Percentiles rank a stretch among this genome's conserved stretches.
Evolutionary conservation across 2,113 vertebrate genomes (phyloP).

Genomic region (Salvelinus alpinus): DNA sequence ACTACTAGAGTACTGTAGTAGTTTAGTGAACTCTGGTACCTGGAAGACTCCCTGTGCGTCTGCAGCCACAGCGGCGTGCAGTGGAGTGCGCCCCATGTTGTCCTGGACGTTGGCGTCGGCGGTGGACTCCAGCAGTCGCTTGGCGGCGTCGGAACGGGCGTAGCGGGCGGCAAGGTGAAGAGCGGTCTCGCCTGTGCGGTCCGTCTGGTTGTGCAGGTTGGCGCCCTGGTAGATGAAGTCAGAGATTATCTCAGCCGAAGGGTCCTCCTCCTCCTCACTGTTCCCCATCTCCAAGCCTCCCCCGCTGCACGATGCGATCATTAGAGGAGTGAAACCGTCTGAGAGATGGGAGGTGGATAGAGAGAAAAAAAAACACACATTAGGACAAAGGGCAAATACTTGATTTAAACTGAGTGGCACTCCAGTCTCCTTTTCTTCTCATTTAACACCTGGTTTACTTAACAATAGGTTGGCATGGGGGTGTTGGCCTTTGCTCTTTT

Average conservation of each 20-base stretch:
- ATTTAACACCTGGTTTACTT: too few relatives aligned
- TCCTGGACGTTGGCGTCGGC: constrained; percentile 96
- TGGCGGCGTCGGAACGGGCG: constrained; percentile 93
- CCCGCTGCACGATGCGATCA: constrained; percentile 98
- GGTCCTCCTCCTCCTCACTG: constrained; percentile 94
- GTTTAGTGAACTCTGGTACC: constrained; percentile 65
- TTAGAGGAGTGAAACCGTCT: constrained; percentile 98
- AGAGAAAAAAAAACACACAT: neutral
- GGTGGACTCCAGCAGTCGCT: constrained; percentile 94
- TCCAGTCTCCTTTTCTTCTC: too few relatives aligned
- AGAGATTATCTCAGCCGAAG: constrained; percentile 88
- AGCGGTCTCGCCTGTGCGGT: constrained; percentile 94
- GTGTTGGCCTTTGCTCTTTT: too few relatives aligned
- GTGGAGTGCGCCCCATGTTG: constrained; percentile 95
- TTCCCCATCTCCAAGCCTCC: constrained; percentile 93
- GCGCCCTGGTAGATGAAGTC: constrained; percentile 98
- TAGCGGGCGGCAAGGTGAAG: constrained; percentile 94
- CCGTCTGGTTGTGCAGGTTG: constrained; percentile 95
- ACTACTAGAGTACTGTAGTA: too few relatives aligned
- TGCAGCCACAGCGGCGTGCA: constrained; percentile 91
- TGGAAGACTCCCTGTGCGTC: constrained; percentile 98
- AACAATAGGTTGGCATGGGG: too few relatives aligned
- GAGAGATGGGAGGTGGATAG: neutral
- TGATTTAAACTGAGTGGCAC: too few relatives aligned
- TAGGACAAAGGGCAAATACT: neutral